Evolutionary conservation across 2,888 invertebrate species (phyloP), one percentile per base, ranked within the genome.

Genomic region (Drosophila mercatorum): DNA sequence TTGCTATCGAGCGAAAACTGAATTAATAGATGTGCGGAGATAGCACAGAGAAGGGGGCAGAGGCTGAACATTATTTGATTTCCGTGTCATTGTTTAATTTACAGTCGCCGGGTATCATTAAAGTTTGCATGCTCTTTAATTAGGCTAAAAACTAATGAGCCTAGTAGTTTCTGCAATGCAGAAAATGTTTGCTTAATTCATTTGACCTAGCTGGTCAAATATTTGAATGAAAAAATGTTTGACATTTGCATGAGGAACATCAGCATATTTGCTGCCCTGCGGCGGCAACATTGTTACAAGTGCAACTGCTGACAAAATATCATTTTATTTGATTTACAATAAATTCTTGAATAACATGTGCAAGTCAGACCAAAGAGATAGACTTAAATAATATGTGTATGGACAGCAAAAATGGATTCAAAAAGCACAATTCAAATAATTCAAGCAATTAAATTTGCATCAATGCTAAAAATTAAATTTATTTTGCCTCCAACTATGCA

Each of bases 381-480:
- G 5, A 31, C 12, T 11, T 1, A n/a, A 52, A 17, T 22, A 12
- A 2, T 10, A 52, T 44, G 28, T 6, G 22, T 44, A n/a, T 22
- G n/a, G 22, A 11, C 14, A 31, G 8, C 41, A 11, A 7, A n/a
- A n/a, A 43, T 6, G 26, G 28, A 47, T 46, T 47, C 14, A n/a
- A 47, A 28, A 14, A 47, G 53, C 7, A 31, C 44, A 57, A 46
- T 65, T 14, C 22, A 55, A 71, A 61, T 68, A 62, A 75, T 79
- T 60, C 43, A 63, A 64, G 63, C 72, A 61, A 76, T 79, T 76
- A 76, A 80, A 72, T 63, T 63, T 53, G 44, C 63, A 68, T 76
- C 61, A 76, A 68, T 80, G 49, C 72, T 68, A 75, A 79, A 75
- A n/a, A 65, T 58, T n/a, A 10, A 17, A 58, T 31, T 52, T 59